Base-by-base conservation (phyloP, 1,140 invertebrate genomes). In the Listronotus oregonensis region DNA sequence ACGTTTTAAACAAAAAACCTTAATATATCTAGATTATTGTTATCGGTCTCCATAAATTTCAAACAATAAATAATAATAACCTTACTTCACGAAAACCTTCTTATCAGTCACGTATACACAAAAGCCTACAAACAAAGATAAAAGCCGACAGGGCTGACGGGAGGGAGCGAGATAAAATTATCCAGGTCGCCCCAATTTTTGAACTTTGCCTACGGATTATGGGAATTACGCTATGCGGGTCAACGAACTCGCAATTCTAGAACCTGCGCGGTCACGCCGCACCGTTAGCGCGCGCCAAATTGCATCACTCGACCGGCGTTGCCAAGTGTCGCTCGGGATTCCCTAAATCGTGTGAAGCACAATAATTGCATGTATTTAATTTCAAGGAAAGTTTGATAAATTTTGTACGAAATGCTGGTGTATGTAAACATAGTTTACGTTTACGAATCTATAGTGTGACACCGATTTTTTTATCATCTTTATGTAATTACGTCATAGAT, bases 261-360 rank as follows among this genome's bases (percentile, higher is more conserved):
- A 59, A 59, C 57, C 57, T 47, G 57, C 49, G 59, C 49, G 17
- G 9, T 47, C 37, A 14, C 31, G 14, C 21, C 59, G 32, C 39
- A 34, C 58, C 58, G 58, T 60, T 60, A 60, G 27, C 34, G 59
- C 47, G 47, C 58, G 59, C 32, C 42, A 52, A 52, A 51, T 62
- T 62, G 31, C 47, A 55, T 39, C 34, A 39, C 8, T 31, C 5
- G 12, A 2, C 44, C 59, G 32, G 12, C 2, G 59, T 62, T 62
- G 59, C 59, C 59, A 52, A 14, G 31, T 62, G 10, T 27, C 7
- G 9, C 1, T 6, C 6, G 6, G 6, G 17, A 21, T 43, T 58
- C 3, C 39, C 43, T 2, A 37, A 37, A 42, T 32, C 39, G n/a
- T 15, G 32, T 14, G 6, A 27, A 27, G 21, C 21, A 27, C 21